A percentile compares a stretch with the other conserved stretches of the same genome.
Conservation (phyloP, 2,797 vertebrate genomes). For the Zalophus californianus region DNA sequence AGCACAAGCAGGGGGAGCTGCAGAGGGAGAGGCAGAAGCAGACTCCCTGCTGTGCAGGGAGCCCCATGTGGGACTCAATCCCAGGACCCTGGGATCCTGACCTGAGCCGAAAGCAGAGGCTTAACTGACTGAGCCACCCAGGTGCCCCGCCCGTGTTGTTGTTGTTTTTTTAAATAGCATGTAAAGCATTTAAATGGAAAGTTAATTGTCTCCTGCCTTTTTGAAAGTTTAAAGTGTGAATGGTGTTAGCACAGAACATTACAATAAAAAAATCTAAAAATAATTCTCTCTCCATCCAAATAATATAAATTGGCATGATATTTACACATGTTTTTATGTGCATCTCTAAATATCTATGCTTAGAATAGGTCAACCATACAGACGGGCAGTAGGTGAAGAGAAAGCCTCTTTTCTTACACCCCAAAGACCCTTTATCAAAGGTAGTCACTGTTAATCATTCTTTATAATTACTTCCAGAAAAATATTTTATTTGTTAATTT, state of each 20-base stretch:
- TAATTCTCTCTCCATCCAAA: not conserved
- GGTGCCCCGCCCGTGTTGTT: no score
- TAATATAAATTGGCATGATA: not conserved
- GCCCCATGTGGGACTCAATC: no score
- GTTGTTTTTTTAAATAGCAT: not conserved
- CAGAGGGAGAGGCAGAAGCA: no score
- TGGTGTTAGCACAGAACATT: not conserved
- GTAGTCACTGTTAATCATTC: not conserved
- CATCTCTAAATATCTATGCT: not conserved
- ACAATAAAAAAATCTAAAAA: not conserved
- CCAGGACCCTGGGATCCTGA: no score
- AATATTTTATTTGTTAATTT: not conserved
- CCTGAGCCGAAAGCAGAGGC: no score
- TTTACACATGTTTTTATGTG: not conserved
- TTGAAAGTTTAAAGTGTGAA: not conserved
- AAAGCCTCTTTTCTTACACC: rapidly evolving
- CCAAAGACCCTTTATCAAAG: not conserved
- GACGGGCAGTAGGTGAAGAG: not conserved
- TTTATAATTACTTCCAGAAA: not conserved
- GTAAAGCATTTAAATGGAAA: slow-evolving; percentile 31
- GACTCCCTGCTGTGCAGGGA: no score
- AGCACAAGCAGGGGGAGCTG: no score
- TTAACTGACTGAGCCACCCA: no score
- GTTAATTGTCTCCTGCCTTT: not conserved
- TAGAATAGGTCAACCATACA: not conserved